Conservation (phyloP, 2,797 vertebrate genomes). For the Enteromius trimaculatus region DNA sequence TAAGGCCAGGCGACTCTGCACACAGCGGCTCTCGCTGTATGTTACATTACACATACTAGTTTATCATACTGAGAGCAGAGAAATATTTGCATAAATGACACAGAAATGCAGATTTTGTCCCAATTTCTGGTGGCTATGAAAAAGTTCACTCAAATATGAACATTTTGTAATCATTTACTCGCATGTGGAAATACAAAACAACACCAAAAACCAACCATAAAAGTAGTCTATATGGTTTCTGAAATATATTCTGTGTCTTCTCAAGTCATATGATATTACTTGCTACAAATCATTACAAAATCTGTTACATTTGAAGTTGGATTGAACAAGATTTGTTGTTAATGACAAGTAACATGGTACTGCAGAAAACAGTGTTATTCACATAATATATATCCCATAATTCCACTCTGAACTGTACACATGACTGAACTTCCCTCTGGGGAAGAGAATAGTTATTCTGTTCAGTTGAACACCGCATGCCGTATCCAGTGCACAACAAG, state of each 20-base stretch:
- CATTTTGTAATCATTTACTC: background rate
- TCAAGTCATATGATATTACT: background rate
- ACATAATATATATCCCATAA: conserved; percentile 1
- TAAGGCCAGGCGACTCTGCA: conserved; percentile 63
- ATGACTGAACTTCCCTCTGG: conserved; percentile 28
- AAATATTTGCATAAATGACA: conserved; percentile 12
- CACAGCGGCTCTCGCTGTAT: background rate
- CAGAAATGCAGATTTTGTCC: background rate
- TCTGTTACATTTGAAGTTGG: background rate
- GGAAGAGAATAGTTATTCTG: conserved; percentile 30
- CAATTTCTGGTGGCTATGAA: background rate
- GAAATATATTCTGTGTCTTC: too few species aligned
- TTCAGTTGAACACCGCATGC: conserved; percentile 22
- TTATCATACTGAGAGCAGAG: background rate
- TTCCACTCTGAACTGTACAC: conserved; percentile 17
- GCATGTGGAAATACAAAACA: background rate
- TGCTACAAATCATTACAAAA: too few species aligned
- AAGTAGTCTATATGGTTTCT: background rate
- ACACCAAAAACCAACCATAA: background rate
- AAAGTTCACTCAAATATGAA: background rate
- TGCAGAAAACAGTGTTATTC: conserved; percentile 30
- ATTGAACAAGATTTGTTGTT: background rate
- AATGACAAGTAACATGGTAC: conserved; percentile 7
- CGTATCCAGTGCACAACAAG: conserved; percentile 37
- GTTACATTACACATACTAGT: background rate